phyloP scores from a whole-genome alignment of 37 sponge, comb jelly and placozoan genomes.

The Eunapius fragilis region DNA sequence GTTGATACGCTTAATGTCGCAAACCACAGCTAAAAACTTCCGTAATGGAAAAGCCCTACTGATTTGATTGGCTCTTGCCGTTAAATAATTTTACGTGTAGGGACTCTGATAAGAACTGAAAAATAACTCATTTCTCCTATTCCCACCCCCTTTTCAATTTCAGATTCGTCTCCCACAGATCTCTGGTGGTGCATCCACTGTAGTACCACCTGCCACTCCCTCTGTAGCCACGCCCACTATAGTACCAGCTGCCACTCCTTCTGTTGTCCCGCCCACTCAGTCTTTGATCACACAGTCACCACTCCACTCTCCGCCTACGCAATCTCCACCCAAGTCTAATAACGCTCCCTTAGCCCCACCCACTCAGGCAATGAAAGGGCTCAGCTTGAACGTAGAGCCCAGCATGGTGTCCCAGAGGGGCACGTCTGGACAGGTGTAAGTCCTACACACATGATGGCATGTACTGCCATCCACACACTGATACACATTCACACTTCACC shows the following conservation, averaged over 20 bases:
- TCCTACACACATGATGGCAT: no score
- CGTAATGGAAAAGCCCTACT: no score
- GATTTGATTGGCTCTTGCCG: no score
- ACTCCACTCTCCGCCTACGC: not conserved
- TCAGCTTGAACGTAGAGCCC: not conserved
- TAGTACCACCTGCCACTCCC: not conserved
- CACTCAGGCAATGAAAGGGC: not conserved
- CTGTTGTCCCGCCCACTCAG: no score
- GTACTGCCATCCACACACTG: no score
- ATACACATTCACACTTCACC: no score
- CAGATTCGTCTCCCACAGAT: not conserved
- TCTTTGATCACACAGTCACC: not conserved
- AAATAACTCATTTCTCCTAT: no score
- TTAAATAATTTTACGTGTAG: no score
- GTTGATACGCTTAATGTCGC: no score
- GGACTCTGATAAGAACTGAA: no score
- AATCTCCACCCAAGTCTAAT: not conserved
- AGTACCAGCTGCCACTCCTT: not conserved
- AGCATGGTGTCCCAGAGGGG: slow-evolving; percentile 8
- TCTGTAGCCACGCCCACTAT: not conserved
- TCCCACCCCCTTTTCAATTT: not conserved
- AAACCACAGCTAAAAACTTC: no score
- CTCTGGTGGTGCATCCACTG: not conserved
- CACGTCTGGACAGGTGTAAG: slow-evolving; percentile 27
- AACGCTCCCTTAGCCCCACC: not conserved